phyloP scores from a whole-genome alignment of 2,797 vertebrate species.

The Octomys mimax region DNA sequence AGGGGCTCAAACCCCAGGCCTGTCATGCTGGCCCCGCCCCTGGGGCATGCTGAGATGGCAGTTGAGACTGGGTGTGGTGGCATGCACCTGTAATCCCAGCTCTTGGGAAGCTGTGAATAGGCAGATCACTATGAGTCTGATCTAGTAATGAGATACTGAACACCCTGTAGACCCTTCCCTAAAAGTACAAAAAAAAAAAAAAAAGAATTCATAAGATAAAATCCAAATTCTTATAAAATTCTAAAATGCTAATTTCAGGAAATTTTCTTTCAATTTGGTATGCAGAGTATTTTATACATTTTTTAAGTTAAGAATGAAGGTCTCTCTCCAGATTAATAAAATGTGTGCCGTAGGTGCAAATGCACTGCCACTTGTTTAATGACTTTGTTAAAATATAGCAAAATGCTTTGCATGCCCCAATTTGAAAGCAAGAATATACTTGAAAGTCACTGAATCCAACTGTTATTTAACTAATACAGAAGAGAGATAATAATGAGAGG shows the following conservation, averaged over 20 bases:
- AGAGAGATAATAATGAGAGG: not conserved
- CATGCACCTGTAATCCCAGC: too few relatives aligned
- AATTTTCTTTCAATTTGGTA: constrained; percentile 15
- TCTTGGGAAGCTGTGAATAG: too few relatives aligned
- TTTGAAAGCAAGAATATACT: constrained; percentile 26
- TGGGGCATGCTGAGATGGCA: too few relatives aligned
- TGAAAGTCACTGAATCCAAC: constrained; percentile 46
- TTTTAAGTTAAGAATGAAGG: constrained; percentile 13
- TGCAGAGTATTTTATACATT: not conserved
- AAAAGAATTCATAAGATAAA: not conserved
- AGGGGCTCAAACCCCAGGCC: too few relatives aligned
- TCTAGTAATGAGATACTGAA: too few relatives aligned
- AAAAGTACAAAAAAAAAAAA: too few relatives aligned
- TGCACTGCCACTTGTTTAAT: not conserved
- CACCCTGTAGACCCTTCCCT: too few relatives aligned
- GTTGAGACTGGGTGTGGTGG: too few relatives aligned
- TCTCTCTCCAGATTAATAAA: not conserved
- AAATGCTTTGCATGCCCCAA: not conserved
- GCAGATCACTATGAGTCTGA: too few relatives aligned
- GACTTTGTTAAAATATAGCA: not conserved
- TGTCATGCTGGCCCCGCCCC: too few relatives aligned
- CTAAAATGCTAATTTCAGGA: not conserved
- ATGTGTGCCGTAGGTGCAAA: not conserved
- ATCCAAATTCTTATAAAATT: constrained; percentile 13
- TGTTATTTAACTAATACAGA: not conserved